Conservation (phyloP, 2,888 invertebrate genomes). For the Hirtodrosophila confusa region DNA sequence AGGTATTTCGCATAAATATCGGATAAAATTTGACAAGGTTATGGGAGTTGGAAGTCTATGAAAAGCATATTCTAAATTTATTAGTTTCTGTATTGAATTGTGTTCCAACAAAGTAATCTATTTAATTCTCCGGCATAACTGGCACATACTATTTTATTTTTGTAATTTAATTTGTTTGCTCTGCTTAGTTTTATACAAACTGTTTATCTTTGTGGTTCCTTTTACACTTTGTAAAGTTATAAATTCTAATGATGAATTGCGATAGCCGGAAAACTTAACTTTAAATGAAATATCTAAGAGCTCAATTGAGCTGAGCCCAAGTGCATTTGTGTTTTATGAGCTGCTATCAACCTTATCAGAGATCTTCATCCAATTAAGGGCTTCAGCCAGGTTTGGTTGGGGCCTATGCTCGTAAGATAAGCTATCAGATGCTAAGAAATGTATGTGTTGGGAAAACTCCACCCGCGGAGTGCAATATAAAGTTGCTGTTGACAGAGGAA, state of each 20-base stretch:
- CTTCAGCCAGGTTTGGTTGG: constrained; percentile 39
- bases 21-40: too few species aligned
- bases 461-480: constrained; percentile 9
- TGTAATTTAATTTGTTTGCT: too few species aligned
- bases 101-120: too few species aligned
- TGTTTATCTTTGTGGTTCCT: background rate
- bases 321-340: constrained; percentile 5
- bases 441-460: constrained; percentile 11
- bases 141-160: too few species aligned
- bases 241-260: background rate
- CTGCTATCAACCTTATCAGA: constrained; percentile 34
- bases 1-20: too few species aligned
- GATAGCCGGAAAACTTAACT: constrained; percentile 14
- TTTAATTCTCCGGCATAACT: too few species aligned
- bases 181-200: background rate
- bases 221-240: background rate
- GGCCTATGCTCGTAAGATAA: constrained; percentile 44
- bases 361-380: constrained; percentile 54
- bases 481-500: constrained; percentile 49
- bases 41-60: too few species aligned
- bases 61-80: too few species aligned
- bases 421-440: constrained; percentile 24
- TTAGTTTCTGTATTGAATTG: too few species aligned
- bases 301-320: constrained; percentile 20
- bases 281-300: constrained; percentile 7